These are phyloP conservation scores for Dione vanillae DNA, from an alignment of 2,888 invertebrate species.

Conservation along the genomic window DNA sequence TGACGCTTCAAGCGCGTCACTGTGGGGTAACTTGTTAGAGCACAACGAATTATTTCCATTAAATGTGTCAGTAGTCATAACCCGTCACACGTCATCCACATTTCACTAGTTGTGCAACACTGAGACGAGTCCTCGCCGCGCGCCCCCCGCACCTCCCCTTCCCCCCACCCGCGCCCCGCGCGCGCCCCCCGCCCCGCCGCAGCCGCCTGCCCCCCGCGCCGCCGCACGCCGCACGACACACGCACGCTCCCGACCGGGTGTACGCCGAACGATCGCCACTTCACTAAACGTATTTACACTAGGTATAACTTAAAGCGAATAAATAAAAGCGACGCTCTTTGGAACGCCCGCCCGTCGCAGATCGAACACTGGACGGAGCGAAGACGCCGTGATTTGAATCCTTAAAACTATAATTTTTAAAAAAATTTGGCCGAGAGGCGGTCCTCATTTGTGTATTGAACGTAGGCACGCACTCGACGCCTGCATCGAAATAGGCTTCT, in stretches of 20 bases:
- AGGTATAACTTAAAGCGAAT: slow-evolving; percentile 74
- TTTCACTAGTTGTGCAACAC: slow-evolving; percentile 69
- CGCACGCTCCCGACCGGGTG: slow-evolving; percentile 46
- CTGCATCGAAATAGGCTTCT: slow-evolving; percentile 31
- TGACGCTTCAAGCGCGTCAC: slow-evolving; percentile 42
- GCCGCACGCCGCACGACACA: slow-evolving; percentile 42
- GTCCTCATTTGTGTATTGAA: slow-evolving; percentile 43
- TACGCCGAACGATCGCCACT: slow-evolving; percentile 49
- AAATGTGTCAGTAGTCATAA: slow-evolving; percentile 65
- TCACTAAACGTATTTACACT: slow-evolving; percentile 56
- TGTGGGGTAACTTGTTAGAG: slow-evolving; percentile 68
- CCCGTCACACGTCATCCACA: slow-evolving; percentile 55
- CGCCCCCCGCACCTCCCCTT: slow-evolving; percentile 50
- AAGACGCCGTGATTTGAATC: slow-evolving; percentile 49
- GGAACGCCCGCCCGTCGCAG: slow-evolving; percentile 60
- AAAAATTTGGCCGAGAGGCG: slow-evolving; percentile 56
- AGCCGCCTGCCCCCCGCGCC: slow-evolving; percentile 30
- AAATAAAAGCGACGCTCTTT: slow-evolving; percentile 76
- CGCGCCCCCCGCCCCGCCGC: slow-evolving; percentile 48
- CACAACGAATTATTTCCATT: slow-evolving; percentile 66
- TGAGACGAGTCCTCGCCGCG: slow-evolving; percentile 48
- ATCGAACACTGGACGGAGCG: slow-evolving; percentile 41
- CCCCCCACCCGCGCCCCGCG: slow-evolving; percentile 45
- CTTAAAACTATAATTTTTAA: slow-evolving; percentile 54
- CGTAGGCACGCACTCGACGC: slow-evolving; percentile 39